Conservation (phyloP, 2,113 vertebrate species). For the Otocyon megalotis region DNA sequence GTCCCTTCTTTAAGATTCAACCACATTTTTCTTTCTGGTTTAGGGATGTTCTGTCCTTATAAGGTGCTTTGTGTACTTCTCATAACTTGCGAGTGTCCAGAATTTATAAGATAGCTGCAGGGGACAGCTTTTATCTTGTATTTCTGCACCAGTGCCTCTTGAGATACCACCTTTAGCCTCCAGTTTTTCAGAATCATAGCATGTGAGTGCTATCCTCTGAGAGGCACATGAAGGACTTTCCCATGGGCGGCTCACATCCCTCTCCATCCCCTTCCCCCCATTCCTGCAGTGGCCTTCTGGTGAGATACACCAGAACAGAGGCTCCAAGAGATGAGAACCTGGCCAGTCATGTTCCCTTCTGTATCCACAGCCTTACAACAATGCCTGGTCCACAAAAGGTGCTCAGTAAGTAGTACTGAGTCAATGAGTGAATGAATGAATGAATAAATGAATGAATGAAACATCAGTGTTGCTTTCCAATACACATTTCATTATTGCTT, state of each 20-base stretch:
- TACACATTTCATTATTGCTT: not conserved
- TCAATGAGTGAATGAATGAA: not conserved
- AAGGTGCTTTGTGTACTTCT: not conserved
- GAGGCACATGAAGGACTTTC: not conserved
- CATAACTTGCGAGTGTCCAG: not conserved
- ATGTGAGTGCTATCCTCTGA: not conserved
- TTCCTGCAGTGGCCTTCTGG: not conserved
- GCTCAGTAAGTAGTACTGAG: not conserved
- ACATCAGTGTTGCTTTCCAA: not conserved
- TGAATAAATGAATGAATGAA: not conserved
- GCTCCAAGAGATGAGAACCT: not conserved
- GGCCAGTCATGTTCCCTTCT: not conserved
- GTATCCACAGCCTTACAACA: not conserved
- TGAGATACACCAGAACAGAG: not conserved
- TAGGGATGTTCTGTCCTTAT: not conserved
- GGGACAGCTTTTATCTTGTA: fast-evolving
- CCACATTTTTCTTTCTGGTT: not conserved
- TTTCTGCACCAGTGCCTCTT: not conserved
- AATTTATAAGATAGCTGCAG: not conserved
- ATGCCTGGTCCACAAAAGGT: not conserved
- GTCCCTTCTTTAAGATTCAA: not conserved
- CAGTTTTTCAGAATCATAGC: not conserved
- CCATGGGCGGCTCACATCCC: no score
- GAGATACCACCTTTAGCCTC: not conserved
- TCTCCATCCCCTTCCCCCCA: not conserved